A percentile compares a stretch with the other conserved stretches of the same genome.
These are phyloP conservation scores for Mimas tiliae DNA, from an alignment of 2,888 invertebrate genomes.

Conservation along the genomic window DNA sequence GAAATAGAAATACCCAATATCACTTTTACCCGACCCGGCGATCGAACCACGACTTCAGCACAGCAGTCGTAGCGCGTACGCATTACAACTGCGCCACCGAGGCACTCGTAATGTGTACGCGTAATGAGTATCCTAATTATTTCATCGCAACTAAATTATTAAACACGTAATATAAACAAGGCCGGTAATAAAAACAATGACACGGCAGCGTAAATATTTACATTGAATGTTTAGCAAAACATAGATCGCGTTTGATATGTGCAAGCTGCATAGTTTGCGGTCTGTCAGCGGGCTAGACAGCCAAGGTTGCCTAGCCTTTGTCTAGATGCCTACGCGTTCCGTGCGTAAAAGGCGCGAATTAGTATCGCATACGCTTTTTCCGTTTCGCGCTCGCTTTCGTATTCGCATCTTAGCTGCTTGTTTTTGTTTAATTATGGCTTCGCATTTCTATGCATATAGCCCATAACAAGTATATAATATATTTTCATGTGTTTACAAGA, in stretches of 20 bases:
- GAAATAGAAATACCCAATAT: too few species aligned
- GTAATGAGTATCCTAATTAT: not conserved
- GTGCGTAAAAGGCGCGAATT: conserved; percentile 15
- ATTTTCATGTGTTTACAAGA: too few species aligned
- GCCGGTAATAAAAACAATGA: conserved; percentile 7
- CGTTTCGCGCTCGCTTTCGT: not conserved
- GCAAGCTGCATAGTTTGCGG: conserved; percentile 22
- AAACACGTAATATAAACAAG: conserved; percentile 7
- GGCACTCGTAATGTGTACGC: too few species aligned
- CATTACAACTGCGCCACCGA: too few species aligned
- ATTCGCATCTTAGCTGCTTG: not conserved
- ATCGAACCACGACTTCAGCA: too few species aligned
- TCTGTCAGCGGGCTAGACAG: conserved; percentile 30
- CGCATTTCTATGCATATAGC: too few species aligned
- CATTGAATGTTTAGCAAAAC: conserved; percentile 19
- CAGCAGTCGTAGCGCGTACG: too few species aligned
- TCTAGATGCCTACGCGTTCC: conserved; percentile 24
- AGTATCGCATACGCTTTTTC: not conserved
- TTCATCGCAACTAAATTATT: not conserved
- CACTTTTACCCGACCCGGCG: too few species aligned
- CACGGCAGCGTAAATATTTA: conserved; percentile 13
- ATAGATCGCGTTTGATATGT: not conserved
- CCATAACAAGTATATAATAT: too few species aligned
- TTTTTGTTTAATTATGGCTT: not conserved
- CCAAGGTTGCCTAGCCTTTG: conserved; percentile 30